Evolutionary conservation across 2,113 vertebrate genomes (phyloP).

Genomic region (Muntiacus reevesi): DNA sequence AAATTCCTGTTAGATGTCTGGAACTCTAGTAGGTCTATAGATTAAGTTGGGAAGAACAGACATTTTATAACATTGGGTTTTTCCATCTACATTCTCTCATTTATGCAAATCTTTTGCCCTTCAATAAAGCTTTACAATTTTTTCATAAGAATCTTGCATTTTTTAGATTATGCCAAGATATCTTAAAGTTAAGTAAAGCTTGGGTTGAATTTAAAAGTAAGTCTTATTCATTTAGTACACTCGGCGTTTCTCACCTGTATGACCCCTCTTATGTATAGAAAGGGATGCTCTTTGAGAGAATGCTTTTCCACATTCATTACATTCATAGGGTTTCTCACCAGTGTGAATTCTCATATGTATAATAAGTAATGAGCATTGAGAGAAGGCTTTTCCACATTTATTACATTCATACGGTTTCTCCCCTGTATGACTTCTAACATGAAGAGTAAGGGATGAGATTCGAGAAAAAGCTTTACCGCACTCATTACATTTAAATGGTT

Average conservation of each 20-base stretch:
- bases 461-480: constrained; percentile 71
- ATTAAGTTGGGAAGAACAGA: not conserved
- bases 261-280: constrained; percentile 65
- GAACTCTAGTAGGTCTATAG: not conserved
- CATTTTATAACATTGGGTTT: not conserved
- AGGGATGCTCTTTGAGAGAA: constrained; percentile 71
- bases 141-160: not conserved
- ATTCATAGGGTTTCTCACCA: constrained; percentile 71
- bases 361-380: constrained; percentile 66
- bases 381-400: constrained; percentile 72
- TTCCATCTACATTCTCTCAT: not conserved
- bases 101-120: not conserved
- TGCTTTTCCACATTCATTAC: constrained; percentile 68
- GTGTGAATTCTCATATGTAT: constrained; percentile 75
- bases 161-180: not conserved
- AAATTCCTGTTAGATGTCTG: not conserved
- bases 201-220: not conserved
- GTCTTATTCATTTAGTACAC: constrained; percentile 1
- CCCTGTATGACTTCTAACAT: constrained; percentile 73
- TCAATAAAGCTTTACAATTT: not conserved
- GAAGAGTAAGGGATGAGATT: constrained; percentile 68
- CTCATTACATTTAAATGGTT: constrained; percentile 75
- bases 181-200: constrained; percentile 23
- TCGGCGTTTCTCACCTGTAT: constrained; percentile 30
- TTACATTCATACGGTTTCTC: constrained; percentile 72